These are phyloP conservation scores for Turdus rufiventris DNA, from an alignment of 2,113 vertebrate genomes.

Conservation along the genomic window DNA sequence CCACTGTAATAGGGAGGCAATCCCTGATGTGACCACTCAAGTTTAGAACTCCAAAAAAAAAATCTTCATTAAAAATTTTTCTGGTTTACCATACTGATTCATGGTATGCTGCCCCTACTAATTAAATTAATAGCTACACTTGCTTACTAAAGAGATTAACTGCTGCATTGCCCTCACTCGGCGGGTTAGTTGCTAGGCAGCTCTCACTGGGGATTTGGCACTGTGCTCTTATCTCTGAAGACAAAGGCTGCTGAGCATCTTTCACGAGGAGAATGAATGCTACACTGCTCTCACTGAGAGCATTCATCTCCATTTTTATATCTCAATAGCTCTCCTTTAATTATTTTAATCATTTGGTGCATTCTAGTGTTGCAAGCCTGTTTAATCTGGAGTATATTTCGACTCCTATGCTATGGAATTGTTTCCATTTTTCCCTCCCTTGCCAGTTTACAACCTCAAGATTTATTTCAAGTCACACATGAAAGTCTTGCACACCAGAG, in stretches of 20 bases:
- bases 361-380: constrained; percentile 43
- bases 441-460: background rate
- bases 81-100: constrained; percentile 48
- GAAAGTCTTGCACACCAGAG: background rate
- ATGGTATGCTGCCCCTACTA: constrained; percentile 68
- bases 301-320: constrained; percentile 46
- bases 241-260: constrained; percentile 5
- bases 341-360: constrained; percentile 59
- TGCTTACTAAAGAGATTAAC: constrained; percentile 72
- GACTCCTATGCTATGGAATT: background rate
- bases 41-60: constrained; percentile 32
- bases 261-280: constrained; percentile 23
- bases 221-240: constrained; percentile 21
- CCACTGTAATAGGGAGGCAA: background rate
- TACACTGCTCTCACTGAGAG: constrained; percentile 1
- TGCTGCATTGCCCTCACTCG: constrained; percentile 37
- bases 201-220: constrained; percentile 22
- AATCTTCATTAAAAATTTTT: constrained; percentile 63
- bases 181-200: constrained; percentile 71
- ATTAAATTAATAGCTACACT: constrained; percentile 79
- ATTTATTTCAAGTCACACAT: background rate
- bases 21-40: background rate
- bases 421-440: background rate
- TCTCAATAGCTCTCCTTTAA: constrained; percentile 65
- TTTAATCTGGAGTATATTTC: constrained; percentile 48